Evolutionary conservation across 1,140 invertebrate genomes (phyloP), one percentile per base, ranked within the genome.

Genomic region (Zaprionus nigranus): DNA sequence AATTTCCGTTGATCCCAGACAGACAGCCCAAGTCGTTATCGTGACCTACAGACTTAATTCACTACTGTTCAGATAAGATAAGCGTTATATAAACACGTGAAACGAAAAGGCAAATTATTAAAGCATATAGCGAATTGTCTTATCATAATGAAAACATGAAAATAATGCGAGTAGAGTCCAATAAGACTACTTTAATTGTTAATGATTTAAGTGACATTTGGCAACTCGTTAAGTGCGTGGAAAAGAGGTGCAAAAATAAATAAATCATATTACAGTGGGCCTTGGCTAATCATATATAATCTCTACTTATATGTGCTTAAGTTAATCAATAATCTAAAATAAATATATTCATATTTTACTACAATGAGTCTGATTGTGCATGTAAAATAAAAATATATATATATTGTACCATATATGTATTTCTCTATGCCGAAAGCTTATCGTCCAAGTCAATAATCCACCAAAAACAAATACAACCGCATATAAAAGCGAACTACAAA

Each of bases 401-500:
- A 11, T 34, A 34, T 34, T 9, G 7, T 30, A n/a, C n/a, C n/a
- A n/a, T n/a, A 30, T 11, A 9, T 11, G 28, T 30, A 30, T 11
- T 30, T 7, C 28, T 3, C 9, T 30, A 3, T 22, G 24, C 20
- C 46, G 20, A 20, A 51, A 51, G 49, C 53, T 57, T 49, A 72
- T 59, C 69, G 17, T 13, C 30, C 20, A 59, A 66, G 34, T 38
- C 24, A 49, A 51, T 22, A 24, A 36, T n/a, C 26, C 36, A 17
- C 17, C 40, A 13, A 36, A 51, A 68, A 34, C 17, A 51, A 28
- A 15, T 24, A 26, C 24, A 24, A 6, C 1, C 17, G 13, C 7
- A 56, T 24, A 69, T 62, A 69, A 43, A 34, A 5, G 12, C 15
- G 20, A 53, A 5, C 49, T 22, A 54, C 49, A 63, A 26, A 38